Percentiles rank a stretch among this genome's conserved stretches.
These are phyloP conservation scores for Blera fallax DNA, from an alignment of 2,888 invertebrate species.

Conservation along the genomic window DNA sequence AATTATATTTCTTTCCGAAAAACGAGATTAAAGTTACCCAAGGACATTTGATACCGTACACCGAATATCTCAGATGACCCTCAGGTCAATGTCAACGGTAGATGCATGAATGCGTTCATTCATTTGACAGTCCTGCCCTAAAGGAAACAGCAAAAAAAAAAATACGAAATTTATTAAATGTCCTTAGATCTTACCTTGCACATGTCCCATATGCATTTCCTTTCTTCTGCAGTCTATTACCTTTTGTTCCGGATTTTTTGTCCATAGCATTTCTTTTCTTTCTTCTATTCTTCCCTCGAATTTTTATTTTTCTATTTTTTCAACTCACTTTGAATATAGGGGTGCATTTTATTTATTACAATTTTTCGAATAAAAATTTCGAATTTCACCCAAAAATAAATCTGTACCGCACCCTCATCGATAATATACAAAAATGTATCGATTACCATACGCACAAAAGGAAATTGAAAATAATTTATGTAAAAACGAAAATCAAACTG, in stretches of 20 bases:
- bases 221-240: constrained; percentile 29
- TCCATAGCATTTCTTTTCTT: constrained; percentile 19
- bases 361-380: constrained; percentile 48
- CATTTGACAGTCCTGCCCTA: constrained; percentile 22
- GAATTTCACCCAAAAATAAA: constrained; percentile 52
- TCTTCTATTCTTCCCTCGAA: constrained; percentile 2
- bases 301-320: constrained; percentile 3
- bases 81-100: constrained; percentile 63
- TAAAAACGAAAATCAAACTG: constrained; percentile 48
- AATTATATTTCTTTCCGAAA: constrained; percentile 61
- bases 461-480: constrained; percentile 55
- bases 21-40: constrained; percentile 61
- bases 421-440: constrained; percentile 62
- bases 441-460: constrained; percentile 47
- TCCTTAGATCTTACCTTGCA: constrained; percentile 59
- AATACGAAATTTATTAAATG: constrained; percentile 42
- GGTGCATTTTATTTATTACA: constrained; percentile 49
- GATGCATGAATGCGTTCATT: constrained; percentile 64
- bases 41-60: constrained; percentile 62
- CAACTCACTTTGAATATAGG: constrained; percentile 43
- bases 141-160: constrained; percentile 28
- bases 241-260: constrained; percentile 51
- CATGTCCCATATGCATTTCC: constrained; percentile 58
- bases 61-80: constrained; percentile 55
- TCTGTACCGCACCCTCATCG: constrained; percentile 51